Base-by-base conservation (phyloP, 2,888 invertebrate species). In the Entomobrya proxima region DNA sequence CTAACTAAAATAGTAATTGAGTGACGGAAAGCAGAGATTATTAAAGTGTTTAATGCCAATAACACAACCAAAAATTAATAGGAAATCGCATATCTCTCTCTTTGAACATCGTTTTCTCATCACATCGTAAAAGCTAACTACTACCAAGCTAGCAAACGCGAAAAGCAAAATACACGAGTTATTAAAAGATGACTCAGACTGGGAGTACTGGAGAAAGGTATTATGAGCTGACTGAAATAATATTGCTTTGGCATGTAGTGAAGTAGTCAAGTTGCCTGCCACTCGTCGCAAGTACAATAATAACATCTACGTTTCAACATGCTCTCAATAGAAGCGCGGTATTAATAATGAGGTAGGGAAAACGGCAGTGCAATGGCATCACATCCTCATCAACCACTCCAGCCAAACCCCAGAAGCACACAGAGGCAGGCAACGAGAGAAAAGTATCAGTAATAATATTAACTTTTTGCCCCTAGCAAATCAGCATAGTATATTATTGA, bases 381-480 rank as follows among this genome's bases (percentile, higher is more conserved):
- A 64, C 72, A 74, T 47, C 74, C 27, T 50, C 74, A 67, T 44
- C 44, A 52, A 35, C 35, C 75, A 21, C 55, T 74, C 24, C 30
- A 74, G 32, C 30, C 37, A 21, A 21, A n/a, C n/a, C n/a, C n/a
- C 67, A 69, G 69, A 69, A 21, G 69, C 2, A 35, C 67, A 24
- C 32, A 32, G n/a, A 9, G 5, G 13, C 30, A 30, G n/a, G 30
- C 30, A 15, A 11, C 1, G 32, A 24, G 18, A 37, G 40, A 21
- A 76, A 76, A 76, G 75, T 55, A 76, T 52, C 37, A 21, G 55
- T 76, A 76, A 76, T 76, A 55, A 52, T 24, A 35, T 76, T 55
- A 76, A 76, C 55, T 55, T 74, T 69, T 76, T 76, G 75, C 75
- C 75, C 55, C 55, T 15, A 76, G 75, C 75, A 55, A 76, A 76